phyloP scores from a whole-genome alignment of 2,888 invertebrate species.

The Encarsia formosa region DNA sequence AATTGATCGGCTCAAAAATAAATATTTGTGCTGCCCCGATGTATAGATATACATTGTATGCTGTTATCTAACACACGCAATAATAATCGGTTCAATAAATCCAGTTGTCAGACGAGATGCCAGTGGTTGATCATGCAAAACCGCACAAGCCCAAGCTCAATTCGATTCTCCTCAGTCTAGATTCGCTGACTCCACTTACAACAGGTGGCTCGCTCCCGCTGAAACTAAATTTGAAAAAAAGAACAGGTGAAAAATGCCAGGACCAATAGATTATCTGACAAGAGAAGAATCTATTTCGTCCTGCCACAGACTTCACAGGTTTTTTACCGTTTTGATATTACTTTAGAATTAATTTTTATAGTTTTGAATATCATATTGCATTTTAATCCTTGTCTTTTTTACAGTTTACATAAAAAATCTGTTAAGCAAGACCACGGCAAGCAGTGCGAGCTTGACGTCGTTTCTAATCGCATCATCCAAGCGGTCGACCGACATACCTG shows the following conservation, averaged over 20 bases:
- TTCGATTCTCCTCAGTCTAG: too few species aligned
- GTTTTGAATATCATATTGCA: conserved; percentile 8
- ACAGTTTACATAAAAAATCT: conserved; percentile 19
- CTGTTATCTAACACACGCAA: too few species aligned
- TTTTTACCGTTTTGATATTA: conserved; percentile 28
- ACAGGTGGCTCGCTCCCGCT: background rate
- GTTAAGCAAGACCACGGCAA: conserved; percentile 4
- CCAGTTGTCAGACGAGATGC: too few species aligned
- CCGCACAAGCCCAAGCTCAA: too few species aligned
- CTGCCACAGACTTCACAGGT: conserved; percentile 89
- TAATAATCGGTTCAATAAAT: too few species aligned
- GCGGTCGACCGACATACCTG: conserved; percentile 34
- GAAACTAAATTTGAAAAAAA: background rate
- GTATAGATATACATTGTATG: too few species aligned
- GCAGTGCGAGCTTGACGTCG: background rate
- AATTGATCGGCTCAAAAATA: too few species aligned
- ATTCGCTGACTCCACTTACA: too few species aligned
- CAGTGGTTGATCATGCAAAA: too few species aligned
- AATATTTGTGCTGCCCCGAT: too few species aligned
- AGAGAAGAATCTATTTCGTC: conserved; percentile 85
- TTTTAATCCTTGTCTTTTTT: conserved; percentile 1
- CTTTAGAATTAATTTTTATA: background rate
- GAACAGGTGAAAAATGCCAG: conserved; percentile 12
- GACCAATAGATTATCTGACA: conserved; percentile 62
- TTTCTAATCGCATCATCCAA: too few species aligned